These are phyloP conservation scores for Dendrolimus punctatus DNA, from an alignment of 1,140 invertebrate species.

Conservation along the genomic window DNA sequence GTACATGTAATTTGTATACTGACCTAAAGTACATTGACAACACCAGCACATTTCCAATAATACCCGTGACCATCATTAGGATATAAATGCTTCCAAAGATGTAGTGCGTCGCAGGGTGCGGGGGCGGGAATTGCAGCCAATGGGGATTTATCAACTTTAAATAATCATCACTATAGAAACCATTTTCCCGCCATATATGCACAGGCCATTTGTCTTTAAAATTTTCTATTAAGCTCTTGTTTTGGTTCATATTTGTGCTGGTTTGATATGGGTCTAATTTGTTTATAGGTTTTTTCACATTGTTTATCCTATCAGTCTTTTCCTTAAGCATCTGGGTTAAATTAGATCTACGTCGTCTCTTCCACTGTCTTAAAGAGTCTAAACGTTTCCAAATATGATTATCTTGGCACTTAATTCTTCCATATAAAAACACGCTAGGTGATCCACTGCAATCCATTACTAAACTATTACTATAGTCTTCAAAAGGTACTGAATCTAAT, in stretches of 20 bases:
- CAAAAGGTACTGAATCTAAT: too few relatives aligned
- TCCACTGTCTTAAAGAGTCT: constrained; percentile 51
- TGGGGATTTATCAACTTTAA: constrained; percentile 75
- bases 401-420: constrained; percentile 25
- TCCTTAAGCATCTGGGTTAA: constrained; percentile 6
- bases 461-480: constrained; percentile 1
- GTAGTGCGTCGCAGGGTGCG: constrained; percentile 69
- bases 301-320: constrained; percentile 9
- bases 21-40: constrained; percentile 76
- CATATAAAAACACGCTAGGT: constrained; percentile 14
- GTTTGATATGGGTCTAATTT: background rate
- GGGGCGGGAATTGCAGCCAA: constrained; percentile 77
- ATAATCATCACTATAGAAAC: constrained; percentile 72
- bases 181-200: constrained; percentile 62
- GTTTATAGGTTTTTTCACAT: background rate
- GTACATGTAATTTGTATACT: constrained; percentile 10
- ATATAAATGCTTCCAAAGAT: constrained; percentile 74
- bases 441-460: constrained; percentile 9
- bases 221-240: constrained; percentile 13
- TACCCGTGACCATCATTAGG: constrained; percentile 73
- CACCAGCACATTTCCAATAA: constrained; percentile 76
- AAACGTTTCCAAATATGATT: constrained; percentile 24
- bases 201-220: constrained; percentile 66
- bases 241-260: background rate
- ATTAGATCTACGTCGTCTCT: constrained; percentile 40